phyloP scores from a whole-genome alignment of 37 sponge, comb jelly and placozoan genomes.

The Aphrocallistes beatrix region DNA sequence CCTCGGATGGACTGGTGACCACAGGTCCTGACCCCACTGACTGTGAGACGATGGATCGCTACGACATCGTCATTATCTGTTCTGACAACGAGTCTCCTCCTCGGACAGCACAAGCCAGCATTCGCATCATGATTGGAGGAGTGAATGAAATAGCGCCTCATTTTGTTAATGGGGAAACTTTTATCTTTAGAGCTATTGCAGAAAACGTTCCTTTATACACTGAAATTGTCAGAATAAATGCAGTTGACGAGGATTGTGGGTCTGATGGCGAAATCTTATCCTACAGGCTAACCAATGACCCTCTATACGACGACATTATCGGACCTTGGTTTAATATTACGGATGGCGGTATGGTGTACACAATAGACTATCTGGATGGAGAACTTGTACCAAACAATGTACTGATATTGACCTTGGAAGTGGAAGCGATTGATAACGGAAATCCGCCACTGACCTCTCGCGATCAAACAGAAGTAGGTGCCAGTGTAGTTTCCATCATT shows the following conservation, averaged over 20 bases:
- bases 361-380: background rate
- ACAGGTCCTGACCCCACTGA: background rate
- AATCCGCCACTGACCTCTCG: background rate
- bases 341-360: background rate
- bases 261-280: background rate
- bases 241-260: background rate
- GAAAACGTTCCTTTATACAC: background rate
- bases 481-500: background rate
- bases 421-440: background rate
- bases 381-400: background rate
- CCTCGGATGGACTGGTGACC: background rate
- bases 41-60: background rate
- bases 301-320: background rate
- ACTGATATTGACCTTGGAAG: background rate
- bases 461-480: background rate
- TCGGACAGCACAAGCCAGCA: background rate
- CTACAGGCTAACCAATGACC: background rate
- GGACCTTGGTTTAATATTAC: background rate
- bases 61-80: background rate
- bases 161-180: background rate
- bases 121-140: background rate
- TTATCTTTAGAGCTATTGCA: background rate
- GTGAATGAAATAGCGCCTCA: background rate
- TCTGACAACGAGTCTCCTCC: slow-evolving; percentile 10
- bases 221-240: background rate